Conservation (phyloP, 2,888 invertebrate genomes). For the Sepioteuthis lessoniana region DNA sequence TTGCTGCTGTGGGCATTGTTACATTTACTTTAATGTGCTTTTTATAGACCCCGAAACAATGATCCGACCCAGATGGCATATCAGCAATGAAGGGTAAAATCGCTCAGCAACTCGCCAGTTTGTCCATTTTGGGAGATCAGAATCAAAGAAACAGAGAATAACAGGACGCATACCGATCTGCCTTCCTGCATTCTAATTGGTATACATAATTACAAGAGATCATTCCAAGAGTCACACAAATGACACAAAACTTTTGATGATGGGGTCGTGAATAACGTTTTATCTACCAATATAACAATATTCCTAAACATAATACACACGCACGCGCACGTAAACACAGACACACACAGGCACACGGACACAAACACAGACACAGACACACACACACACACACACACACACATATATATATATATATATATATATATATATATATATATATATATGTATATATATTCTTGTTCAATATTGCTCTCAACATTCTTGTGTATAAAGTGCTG, state of each 20-base stretch:
- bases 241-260: neutral
- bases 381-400: neutral
- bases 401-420: neutral
- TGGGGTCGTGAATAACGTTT: neutral
- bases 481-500: too few relatives aligned
- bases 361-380: too few relatives aligned
- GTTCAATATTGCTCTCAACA: too few relatives aligned
- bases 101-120: neutral
- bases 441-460: too few relatives aligned
- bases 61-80: neutral
- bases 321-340: too few relatives aligned
- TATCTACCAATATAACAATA: neutral
- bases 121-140: neutral
- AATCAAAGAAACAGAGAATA: neutral
- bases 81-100: neutral
- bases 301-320: neutral
- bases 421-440: neutral
- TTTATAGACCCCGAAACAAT: neutral
- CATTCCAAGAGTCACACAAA: neutral
- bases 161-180: neutral
- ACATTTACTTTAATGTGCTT: conserved; percentile 2
- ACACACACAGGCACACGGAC: too few relatives aligned
- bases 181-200: neutral
- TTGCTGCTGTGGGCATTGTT: neutral
- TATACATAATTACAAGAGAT: neutral